Evolutionary conservation across 2,797 vertebrate species (phyloP), one percentile per base, ranked within the genome.

Genomic region (Cryptoprocta ferox): DNA sequence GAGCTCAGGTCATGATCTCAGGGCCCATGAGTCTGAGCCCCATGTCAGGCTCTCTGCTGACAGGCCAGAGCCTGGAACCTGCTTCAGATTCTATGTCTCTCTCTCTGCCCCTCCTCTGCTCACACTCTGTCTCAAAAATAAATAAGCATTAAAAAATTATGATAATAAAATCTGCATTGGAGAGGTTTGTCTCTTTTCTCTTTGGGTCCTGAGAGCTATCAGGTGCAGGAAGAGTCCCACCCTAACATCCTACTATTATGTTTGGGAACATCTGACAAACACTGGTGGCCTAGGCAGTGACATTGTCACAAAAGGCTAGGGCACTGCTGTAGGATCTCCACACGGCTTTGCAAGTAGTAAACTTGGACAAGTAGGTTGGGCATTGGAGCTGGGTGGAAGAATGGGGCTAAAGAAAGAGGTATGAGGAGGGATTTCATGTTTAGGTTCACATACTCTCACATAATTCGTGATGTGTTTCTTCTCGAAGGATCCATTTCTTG

Each of bases 401-500:
- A 7, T 26, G 63, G 12, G 6, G 19, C 53, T n/a, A 32, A 85
- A 37, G 48, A 32, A n/a, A 71, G 26, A 81, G 19, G 3, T 48
- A 3, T 9, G 48, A 89, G 30, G 0, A 39, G 32, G 24, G 35
- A 53, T 30, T 50, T 70, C 45, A 35, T 18, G 30, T 37, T 70
- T 39, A 11, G 21, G 61, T 90, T 84, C 61, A 68, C 24, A 19
- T 76, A 42, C 65, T 94, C 66, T 53, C 42, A 82, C 56, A 59
- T 42, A 75, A 75, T 75, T 7, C 28, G 53, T 37, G 78, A 81
- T 53, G 4, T 78, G 82, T 39, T 73, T 91, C 82, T 73, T 65
- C 82, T 65, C 30, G 73, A 91, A 42, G 39, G 24, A 83, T 70
- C 50, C 63, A 79, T 79, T 48, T 89, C 16, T 32, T 87, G n/a